phyloP scores from a whole-genome alignment of 2,888 invertebrate genomes.

The Nesidiocoris tenuis region DNA sequence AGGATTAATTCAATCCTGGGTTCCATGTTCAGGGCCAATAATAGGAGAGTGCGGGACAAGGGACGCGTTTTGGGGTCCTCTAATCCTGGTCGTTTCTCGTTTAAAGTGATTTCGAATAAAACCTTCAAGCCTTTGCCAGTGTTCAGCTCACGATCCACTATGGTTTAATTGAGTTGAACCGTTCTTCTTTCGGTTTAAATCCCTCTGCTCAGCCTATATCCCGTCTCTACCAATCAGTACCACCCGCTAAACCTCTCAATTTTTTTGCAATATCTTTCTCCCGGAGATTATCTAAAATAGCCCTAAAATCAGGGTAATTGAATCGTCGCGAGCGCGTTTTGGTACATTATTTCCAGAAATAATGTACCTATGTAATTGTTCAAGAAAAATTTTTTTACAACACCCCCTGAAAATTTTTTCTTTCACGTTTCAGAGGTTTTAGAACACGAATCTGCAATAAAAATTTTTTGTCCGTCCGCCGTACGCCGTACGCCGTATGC shows the following conservation, averaged over 20 bases:
- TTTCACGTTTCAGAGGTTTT: too few relatives aligned
- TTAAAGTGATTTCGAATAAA: conserved; percentile 38
- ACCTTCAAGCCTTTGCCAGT: conserved; percentile 15
- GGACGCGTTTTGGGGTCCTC: conserved; percentile 21
- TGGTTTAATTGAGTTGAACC: conserved; percentile 32
- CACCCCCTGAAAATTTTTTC: too few relatives aligned
- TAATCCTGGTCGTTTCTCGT: conserved; percentile 40
- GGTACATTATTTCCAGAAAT: too few relatives aligned
- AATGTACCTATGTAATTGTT: too few relatives aligned
- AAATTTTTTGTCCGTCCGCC: too few relatives aligned
- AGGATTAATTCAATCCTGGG: background rate
- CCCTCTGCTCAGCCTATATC: conserved; percentile 7
- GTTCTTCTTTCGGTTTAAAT: conserved; percentile 26
- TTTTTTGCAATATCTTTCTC: background rate
- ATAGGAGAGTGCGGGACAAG: conserved; percentile 14
- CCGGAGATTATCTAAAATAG: background rate
- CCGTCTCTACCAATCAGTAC: conserved; percentile 22
- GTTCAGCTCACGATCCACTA: background rate
- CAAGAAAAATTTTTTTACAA: too few relatives aligned
- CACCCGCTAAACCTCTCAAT: background rate
- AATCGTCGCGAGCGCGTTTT: background rate
- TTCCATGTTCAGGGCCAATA: background rate
- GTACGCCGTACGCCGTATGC: too few relatives aligned
- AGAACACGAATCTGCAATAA: too few relatives aligned
- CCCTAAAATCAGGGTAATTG: background rate